phyloP scores from a whole-genome alignment of 2,888 invertebrate species.

The Erannis defoliaria region DNA sequence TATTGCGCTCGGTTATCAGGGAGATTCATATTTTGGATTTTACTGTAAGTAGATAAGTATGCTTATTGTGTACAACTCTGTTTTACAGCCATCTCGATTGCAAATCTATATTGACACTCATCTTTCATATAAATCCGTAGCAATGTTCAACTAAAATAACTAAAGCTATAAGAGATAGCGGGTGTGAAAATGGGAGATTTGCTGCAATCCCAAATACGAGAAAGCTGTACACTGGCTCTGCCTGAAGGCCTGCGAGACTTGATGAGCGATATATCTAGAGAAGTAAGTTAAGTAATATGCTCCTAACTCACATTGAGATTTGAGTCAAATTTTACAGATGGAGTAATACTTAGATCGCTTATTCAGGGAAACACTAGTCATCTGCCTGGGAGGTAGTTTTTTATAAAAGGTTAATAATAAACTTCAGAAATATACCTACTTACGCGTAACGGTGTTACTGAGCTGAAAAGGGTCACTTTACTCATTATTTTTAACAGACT shows the following conservation, averaged over 20 bases:
- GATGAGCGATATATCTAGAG: conserved; percentile 90
- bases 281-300: conserved; percentile 72
- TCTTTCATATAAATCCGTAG: background rate
- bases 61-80: background rate
- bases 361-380: too few relatives aligned
- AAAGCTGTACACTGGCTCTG: conserved; percentile 67
- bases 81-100: conserved; percentile 20
- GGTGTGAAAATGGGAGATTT: conserved; percentile 58
- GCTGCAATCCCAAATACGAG: conserved; percentile 59
- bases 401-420: too few relatives aligned
- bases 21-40: too few relatives aligned
- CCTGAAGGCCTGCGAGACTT: conserved; percentile 90
- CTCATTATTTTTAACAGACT: too few relatives aligned
- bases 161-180: background rate
- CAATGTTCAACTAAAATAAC: background rate
- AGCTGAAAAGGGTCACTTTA: too few relatives aligned
- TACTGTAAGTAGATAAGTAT: background rate
- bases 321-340: too few relatives aligned
- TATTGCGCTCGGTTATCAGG: too few relatives aligned
- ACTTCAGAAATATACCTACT: too few relatives aligned
- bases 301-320: too few relatives aligned
- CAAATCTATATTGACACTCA: background rate
- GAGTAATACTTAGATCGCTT: too few relatives aligned
- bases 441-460: too few relatives aligned
- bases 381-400: too few relatives aligned